phyloP scores from a whole-genome alignment of 2,797 vertebrate species.

The Bradypodion pumilum region DNA sequence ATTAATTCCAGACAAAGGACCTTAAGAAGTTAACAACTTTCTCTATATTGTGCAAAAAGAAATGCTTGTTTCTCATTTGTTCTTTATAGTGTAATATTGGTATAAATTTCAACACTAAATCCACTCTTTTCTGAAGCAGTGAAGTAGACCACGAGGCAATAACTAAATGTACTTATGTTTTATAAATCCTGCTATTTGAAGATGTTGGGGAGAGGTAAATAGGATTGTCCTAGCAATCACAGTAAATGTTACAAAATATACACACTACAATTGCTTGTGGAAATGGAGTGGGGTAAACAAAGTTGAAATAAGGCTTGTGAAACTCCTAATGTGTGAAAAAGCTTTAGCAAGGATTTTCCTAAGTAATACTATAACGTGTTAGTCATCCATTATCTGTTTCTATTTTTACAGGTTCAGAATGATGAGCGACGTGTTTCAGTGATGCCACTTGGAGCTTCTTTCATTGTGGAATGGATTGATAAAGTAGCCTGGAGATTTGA shows the following conservation, averaged over 20 bases:
- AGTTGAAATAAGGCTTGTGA: conserved; percentile 62
- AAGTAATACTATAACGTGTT: conserved; percentile 70
- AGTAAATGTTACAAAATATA: neutral
- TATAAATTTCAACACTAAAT: neutral
- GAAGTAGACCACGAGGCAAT: neutral
- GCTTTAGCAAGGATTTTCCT: conserved; percentile 69
- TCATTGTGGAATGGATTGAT: conserved; percentile 49
- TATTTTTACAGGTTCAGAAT: conserved; percentile 81
- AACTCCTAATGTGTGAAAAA: conserved; percentile 62
- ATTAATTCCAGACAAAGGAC: neutral
- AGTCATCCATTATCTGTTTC: conserved; percentile 77
- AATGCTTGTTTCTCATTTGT: neutral
- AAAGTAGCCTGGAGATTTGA: conserved; percentile 48
- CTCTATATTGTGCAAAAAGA: neutral
- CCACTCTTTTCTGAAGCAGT: neutral
- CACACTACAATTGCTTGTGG: neutral
- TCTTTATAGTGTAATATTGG: neutral
- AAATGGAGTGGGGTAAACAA: neutral
- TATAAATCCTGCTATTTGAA: neutral
- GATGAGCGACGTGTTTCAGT: conserved; percentile 69
- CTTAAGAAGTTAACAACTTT: neutral
- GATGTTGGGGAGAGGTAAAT: neutral
- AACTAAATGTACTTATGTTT: neutral
- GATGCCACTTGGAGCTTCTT: conserved; percentile 52
- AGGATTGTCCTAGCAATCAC: neutral